Evolutionary conservation across 2,888 invertebrate genomes (phyloP).

Genomic region (Diloba caeruleocephala): DNA sequence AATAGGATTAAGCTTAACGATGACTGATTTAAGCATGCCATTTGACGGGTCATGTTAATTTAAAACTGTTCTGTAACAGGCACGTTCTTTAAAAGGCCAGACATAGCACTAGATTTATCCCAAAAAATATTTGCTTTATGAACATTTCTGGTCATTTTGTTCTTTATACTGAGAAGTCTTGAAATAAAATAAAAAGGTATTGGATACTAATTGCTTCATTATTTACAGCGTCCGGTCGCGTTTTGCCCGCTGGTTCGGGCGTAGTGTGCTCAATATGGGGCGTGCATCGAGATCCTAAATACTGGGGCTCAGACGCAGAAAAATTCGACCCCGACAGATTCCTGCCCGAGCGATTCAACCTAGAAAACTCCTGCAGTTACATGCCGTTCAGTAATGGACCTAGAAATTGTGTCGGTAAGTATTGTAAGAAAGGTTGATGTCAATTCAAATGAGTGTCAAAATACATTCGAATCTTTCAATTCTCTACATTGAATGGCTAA

Average conservation of each 20-base stretch:
- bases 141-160: background rate
- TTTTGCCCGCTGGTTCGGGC: conserved; percentile 82
- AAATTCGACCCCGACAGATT: conserved; percentile 91
- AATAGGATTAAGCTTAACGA: too few species aligned
- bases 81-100: too few species aligned
- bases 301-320: conserved; percentile 90
- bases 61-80: too few species aligned
- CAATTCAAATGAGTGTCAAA: too few species aligned
- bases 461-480: too few species aligned
- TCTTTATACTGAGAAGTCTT: background rate
- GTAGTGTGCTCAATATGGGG: conserved; percentile 84
- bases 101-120: too few species aligned
- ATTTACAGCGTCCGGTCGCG: conserved; percentile 72
- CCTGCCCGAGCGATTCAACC: conserved; percentile 84
- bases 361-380: conserved; percentile 76
- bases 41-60: too few species aligned
- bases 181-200: too few species aligned
- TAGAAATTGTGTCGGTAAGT: conserved; percentile 86
- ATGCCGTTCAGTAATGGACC: conserved; percentile 88
- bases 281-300: conserved; percentile 87
- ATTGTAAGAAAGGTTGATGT: background rate
- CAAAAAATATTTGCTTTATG: too few species aligned
- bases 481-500: too few species aligned
- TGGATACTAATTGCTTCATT: background rate
- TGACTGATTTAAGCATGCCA: too few species aligned